Base-by-base conservation (phyloP, 35 echinoderm and acorn worm species). In the Anneissia japonica region DNA sequence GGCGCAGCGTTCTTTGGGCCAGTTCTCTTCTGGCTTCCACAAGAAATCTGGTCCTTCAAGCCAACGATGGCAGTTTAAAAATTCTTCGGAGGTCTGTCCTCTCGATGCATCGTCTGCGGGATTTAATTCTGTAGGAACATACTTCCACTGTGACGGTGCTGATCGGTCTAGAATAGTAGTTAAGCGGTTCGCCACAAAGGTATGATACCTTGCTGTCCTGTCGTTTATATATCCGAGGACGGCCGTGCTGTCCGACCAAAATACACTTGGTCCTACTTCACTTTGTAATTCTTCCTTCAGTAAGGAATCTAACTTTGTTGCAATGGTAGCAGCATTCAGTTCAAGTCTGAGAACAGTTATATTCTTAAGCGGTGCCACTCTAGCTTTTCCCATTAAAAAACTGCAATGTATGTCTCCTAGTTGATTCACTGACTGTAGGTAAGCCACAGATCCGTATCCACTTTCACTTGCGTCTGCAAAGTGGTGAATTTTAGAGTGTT, bases 41-140 rank as follows among this genome's bases (percentile, higher is more conserved):
- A 87, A 31, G 37, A 92, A 88, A 11, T 77, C 46, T 79, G 89
- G 89, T 31, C 89, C 89, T 35, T 79, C 36, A 4, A 80, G 10
- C 89, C 89, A 91, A 9, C 84, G 31, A 0, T 86, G 1, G 4
- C 12, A 34, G 35, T 77, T 34, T 13, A 77, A 17, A 10, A 91
- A 56, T 34, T 87, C 40, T 10, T 78, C 41, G 3, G 74, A 73
- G 13, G 23, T 34, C 30, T 88, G 73, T 29, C 90, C 90, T 46
- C 90, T 88, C 13, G 90, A 87, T 21, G 73, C 85, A 83, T 92
- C 85, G 73, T 88, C 90, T 33, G 90, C 90, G n/a, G 90, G 90
- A 35, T 92, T 92, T 23, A 23, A 4, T 43, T 29, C 14, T 19
- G 90, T 74, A 3, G 46, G 30, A 2, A 92, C 90, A 77, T 92